Evolutionary conservation across 2,797 vertebrate genomes (phyloP), one percentile per base, ranked within the genome.

Genomic region (Calcarius lapponicus): DNA sequence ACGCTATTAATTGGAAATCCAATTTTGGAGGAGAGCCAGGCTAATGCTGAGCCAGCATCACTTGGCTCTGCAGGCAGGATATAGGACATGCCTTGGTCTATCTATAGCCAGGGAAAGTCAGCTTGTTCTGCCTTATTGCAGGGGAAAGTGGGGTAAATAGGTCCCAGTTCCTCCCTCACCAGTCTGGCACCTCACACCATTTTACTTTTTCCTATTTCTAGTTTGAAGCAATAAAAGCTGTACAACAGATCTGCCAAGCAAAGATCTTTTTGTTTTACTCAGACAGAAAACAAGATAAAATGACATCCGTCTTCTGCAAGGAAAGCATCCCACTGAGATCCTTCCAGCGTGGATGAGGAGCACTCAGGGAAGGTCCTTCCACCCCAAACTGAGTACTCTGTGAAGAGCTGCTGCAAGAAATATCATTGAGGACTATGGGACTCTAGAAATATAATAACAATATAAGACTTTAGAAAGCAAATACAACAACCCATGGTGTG

Each of bases 1-100:
- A 90, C 1, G 80, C 90, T 96, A 84, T 96, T 97, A 97, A 97
- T 97, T 97, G 95, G 92, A 97, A 97, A 97, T 97, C 95, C 95
- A 84, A 92, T 97, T 91, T 4, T 97, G 95, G 96, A 96, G 62
- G 73, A 3, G 88, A 76, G 95, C 96, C 96, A 96, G 90, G 92
- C 90, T 83, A 92, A 66, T 91, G 95, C 95, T 96, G 96, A 97
- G 96, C 88, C 95, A 94, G 95, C 95, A 96, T 17, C 56, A 29
- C 76, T 93, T 86, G 86, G 95, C 94, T 96, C 95, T 93, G 95
- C 95, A 88, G 92, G 91, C 95, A 92, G 85, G 94, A 90, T 86
- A 78, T n/a, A 91, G 95, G 91, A 95, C 92, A 90, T 86, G 92
- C 80, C 90, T 84, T 38, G 64, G 43, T 92, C 95, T 90, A 81